Evolutionary conservation across 1,140 invertebrate species (phyloP), one percentile per base, ranked within the genome.

Genomic region (Amphibalanus amphitrite): DNA sequence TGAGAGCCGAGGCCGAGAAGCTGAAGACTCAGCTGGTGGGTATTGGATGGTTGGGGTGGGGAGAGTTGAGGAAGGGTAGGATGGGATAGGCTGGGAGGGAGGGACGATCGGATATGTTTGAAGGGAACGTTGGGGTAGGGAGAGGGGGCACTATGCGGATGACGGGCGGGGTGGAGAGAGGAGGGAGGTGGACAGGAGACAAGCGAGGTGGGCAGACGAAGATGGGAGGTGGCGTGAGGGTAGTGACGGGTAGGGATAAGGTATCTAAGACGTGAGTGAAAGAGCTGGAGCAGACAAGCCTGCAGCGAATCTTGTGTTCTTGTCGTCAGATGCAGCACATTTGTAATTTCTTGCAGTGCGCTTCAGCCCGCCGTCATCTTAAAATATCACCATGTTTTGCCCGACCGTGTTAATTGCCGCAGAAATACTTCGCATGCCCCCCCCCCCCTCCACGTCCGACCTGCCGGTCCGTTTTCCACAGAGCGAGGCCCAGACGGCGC

Each of bases 1-100:
- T 64, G 13, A 28, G 69, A 3, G 65, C 74, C 30, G 75, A 76
- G 64, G 72, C 73, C 30, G 74, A 74, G 25, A 65, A 72, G 28
- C 72, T 73, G 20, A 69, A 72, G 67, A 73, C 71, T 38, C 71
- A 73, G 40, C 38, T 75, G 4, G 38, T 28, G 20, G 70, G 33
- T 15, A 68, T 69, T n/a, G 29, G 29, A 47, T 59, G 20, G 69
- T 28, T 8, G 26, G 47, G 33, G 71, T 72, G 69, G n/a, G 68
- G 40, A 20, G 25, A 0, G 28, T 30, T 8, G 64, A n/a, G 23
- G 23, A 26, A 26, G 4, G 6, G 64, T 23, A 23, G 23, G 64
- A 6, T 6, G 23, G 64, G 23, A 23, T 65, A 65, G 23, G 64
- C 26, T 65, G 20, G 6, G 25, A n/a, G 64, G 3, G 25, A n/a